Base-by-base conservation (phyloP, 2,888 invertebrate species). In the Trisateles emortualis region DNA sequence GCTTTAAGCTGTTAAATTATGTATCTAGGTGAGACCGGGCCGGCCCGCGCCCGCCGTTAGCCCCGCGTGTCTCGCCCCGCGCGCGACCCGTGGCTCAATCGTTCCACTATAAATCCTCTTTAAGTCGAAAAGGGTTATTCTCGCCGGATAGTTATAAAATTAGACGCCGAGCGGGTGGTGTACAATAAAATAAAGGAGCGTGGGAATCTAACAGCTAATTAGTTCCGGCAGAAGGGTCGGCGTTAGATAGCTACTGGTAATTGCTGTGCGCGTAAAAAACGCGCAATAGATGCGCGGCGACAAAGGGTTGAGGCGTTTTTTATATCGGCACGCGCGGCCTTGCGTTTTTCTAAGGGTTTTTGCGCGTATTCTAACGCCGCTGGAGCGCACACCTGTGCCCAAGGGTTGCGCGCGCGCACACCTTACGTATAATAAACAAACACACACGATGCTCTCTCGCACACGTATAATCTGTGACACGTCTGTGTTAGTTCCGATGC, bases 161-260 rank as follows among this genome's bases (percentile, higher is more conserved):
- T 32, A 53, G 39, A 33, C 11, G 22, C 5, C 6, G 22, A 11
- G 1, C n/a, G 44, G 39, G 22, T 6, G 17, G 19, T 14, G 41
- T 14, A 29, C 45, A 32, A 43, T 30, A 55, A 22, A 46, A 58
- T 50, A 49, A 38, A 46, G 54, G 60, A 61, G 52, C 75, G 80
- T 81, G 83, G 64, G 83, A 83, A 81, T 76, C 77, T 81, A 81
- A 81, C 75, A 73, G 65, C 54, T 78, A 79, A 83, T 84, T 84
- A 71, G 84, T 86, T 81, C 80, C 81, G 78, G 73, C 49, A 48
- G 65, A 63, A 72, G 81, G 81, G 79, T 68, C 74, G 74, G 81
- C 83, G 81, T 82, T 83, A 83, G 83, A 82, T 63, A 68, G 64
- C 17, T 30, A 13, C 62, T 69, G 66, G 59, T 74, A 55, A 80